Percentiles rank a stretch among this genome's conserved stretches.
phyloP scores from a whole-genome alignment of 2,797 vertebrate genomes.

The Lepus townsendii region DNA sequence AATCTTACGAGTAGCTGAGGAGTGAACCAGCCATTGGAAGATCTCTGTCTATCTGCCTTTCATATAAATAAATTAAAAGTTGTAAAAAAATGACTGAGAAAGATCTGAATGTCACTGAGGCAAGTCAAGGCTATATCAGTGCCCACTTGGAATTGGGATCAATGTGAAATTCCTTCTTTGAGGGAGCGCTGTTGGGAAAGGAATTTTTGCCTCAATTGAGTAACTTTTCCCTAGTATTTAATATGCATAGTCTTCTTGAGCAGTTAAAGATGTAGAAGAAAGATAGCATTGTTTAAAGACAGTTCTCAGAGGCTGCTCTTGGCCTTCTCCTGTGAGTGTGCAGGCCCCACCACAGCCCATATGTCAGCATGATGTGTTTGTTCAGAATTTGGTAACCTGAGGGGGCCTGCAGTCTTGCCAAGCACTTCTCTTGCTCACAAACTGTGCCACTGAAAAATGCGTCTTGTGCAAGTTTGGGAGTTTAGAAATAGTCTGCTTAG shows the following conservation, averaged over 20 bases:
- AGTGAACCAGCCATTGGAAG: too few species aligned
- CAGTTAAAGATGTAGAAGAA: slow-evolving; percentile 76
- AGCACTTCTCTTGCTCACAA: slow-evolving; percentile 44
- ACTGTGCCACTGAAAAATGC: slow-evolving; percentile 29
- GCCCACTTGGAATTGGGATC: slow-evolving; percentile 8
- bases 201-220: slow-evolving; percentile 64
- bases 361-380: slow-evolving; percentile 69
- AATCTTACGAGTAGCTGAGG: too few species aligned
- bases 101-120: background rate
- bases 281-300: slow-evolving; percentile 79
- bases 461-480: slow-evolving; percentile 38
- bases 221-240: slow-evolving; percentile 65
- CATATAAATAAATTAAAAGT: too few species aligned
- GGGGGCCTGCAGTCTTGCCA: slow-evolving; percentile 41
- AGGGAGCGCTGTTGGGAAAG: slow-evolving; percentile 58
- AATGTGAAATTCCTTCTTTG: slow-evolving; percentile 62
- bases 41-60: too few species aligned
- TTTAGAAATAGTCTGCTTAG: slow-evolving; percentile 50
- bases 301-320: slow-evolving; percentile 56
- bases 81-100: background rate
- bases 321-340: slow-evolving; percentile 57
- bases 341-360: slow-evolving; percentile 4
- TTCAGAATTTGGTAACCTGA: slow-evolving; percentile 66
- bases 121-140: background rate
- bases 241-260: slow-evolving; percentile 51